Evolutionary conservation across 2,888 invertebrate species (phyloP).

Genomic region (Chironomus riparius): DNA sequence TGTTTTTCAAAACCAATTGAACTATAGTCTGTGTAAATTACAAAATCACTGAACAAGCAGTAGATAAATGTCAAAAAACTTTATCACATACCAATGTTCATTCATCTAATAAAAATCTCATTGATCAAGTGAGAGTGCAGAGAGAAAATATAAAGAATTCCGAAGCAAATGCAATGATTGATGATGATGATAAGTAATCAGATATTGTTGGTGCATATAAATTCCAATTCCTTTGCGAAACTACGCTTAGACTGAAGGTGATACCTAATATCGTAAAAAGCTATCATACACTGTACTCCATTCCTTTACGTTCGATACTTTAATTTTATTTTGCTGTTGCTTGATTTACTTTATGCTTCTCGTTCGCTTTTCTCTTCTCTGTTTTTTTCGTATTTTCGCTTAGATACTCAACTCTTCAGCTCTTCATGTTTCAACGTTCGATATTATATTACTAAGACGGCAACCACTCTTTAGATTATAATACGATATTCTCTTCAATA

Average conservation of each 20-base stretch:
- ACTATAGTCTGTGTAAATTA: no score
- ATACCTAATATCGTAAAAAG: constrained; percentile 11
- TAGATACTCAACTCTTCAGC: no score
- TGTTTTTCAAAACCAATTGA: no score
- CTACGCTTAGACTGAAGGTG: neutral
- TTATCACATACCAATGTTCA: no score
- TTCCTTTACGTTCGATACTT: neutral
- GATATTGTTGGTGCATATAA: constrained; percentile 14
- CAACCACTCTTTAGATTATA: neutral
- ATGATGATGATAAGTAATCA: constrained; percentile 9
- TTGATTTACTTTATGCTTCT: neutral
- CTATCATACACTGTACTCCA: neutral
- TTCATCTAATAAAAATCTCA: no score
- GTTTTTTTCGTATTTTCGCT: neutral
- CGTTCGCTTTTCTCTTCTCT: neutral
- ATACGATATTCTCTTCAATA: neutral
- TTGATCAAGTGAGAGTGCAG: neutral
- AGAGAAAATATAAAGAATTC: neutral
- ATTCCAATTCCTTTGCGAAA: neutral
- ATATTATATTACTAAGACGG: neutral
- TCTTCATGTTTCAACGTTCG: neutral
- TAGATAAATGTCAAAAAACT: no score
- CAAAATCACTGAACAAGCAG: no score
- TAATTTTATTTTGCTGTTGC: neutral
- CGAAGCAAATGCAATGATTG: neutral